Conservation (phyloP, 2,888 invertebrate species). For the Tuberolachnus salignus region DNA sequence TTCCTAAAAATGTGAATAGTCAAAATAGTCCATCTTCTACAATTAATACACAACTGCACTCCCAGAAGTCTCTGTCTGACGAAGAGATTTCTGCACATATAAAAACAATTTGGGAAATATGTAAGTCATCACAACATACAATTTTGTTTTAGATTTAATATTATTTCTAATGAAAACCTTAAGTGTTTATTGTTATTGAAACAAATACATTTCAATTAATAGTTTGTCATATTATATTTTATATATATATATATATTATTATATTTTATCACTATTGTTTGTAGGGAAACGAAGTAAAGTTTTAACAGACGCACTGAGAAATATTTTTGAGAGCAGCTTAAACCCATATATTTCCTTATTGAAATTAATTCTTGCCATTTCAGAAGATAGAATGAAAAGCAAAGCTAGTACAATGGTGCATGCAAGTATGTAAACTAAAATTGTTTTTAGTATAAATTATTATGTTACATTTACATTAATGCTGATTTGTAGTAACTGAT, state of each 20-base stretch:
- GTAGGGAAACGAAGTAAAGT: constrained; percentile 67
- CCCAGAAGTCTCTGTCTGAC: no score
- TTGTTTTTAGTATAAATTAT: background rate
- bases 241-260: background rate
- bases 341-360: constrained; percentile 67
- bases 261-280: background rate
- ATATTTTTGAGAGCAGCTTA: constrained; percentile 65
- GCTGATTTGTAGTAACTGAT: constrained; percentile 61
- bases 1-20: no score
- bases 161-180: no score
- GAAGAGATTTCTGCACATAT: no score
- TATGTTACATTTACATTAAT: background rate
- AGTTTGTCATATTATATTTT: no score
- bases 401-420: constrained; percentile 40
- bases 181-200: no score
- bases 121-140: no score
- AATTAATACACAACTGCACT: no score
- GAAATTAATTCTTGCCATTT: constrained; percentile 29
- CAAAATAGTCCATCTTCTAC: no score
- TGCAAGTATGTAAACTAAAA: constrained; percentile 22
- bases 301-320: constrained; percentile 65
- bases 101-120: no score
- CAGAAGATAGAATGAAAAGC: constrained; percentile 42
- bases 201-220: no score
- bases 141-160: no score